Base-by-base conservation (phyloP, 2,113 vertebrate genomes). In the Sceloporus undulatus region DNA sequence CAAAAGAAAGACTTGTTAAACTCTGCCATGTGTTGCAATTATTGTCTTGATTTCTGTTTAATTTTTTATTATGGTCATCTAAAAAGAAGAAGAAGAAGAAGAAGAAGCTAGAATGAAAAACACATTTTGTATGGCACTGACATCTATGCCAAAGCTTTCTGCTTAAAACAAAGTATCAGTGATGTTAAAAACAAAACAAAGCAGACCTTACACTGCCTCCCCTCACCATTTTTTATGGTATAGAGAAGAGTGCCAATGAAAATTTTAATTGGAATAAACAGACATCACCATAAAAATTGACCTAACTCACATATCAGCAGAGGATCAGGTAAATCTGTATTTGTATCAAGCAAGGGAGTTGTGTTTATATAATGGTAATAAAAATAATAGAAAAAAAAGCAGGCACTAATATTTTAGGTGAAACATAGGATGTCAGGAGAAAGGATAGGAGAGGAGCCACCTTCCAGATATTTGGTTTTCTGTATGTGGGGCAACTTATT, bases 1-100 rank as follows among this genome's bases (percentile, higher is more conserved):
- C 34, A 81, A 80, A 71, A 87, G 18, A 54, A 73, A 16, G 68
- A 16, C 82, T 73, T 84, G 54, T 84, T 56, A 84, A 73, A 84
- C 68, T 34, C 13, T 56, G 85, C 48, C 78, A 79, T 70, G 48
- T 71, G 21, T 87, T 86, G 77, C 85, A 54, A 70, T 79, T 79
- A 79, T 71, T 73, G 66, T 59, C 78, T 81, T 38, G 21, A 34
- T 56, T 86, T 86, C 77, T 79, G 38, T 59, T 87, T 87, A 73
- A 59, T 87, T 73, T 87, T 86, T 86, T n/a, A 70, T 79, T 56
- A 9, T 38, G 13, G 21, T 25, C 77, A 86, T 38, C 48, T 71
- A 7, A 38, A 34, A 65, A 54, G 19, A 34, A 21, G 9, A n/a
- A 27, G 14, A 65, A 54, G 19, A 34, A 21, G 9, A n/a, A 27